Conservation (phyloP, 2,113 vertebrate species). For the Sialia sialis region DNA sequence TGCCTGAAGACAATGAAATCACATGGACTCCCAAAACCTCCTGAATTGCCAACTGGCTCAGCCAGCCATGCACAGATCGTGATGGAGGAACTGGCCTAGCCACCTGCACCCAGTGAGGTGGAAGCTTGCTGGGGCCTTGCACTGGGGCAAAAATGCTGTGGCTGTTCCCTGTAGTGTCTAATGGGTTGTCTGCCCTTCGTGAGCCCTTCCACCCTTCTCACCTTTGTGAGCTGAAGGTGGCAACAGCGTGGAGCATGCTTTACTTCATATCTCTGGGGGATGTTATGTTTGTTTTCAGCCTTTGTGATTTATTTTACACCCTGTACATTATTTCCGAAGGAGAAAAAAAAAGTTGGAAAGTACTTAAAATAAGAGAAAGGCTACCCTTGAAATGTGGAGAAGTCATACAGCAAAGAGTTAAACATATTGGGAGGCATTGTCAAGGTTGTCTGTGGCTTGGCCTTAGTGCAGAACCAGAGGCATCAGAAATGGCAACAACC, state of each 20-base stretch:
- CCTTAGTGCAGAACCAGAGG: background rate
- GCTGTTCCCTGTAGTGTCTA: background rate
- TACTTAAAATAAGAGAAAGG: background rate
- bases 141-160: background rate
- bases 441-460: background rate
- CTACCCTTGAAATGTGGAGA: background rate
- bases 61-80: background rate
- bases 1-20: background rate
- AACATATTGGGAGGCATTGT: background rate
- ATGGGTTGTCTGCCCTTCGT: background rate
- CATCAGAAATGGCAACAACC: background rate
- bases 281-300: background rate
- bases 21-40: fast-evolving
- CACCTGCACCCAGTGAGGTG: background rate
- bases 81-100: background rate
- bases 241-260: background rate
- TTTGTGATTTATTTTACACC: background rate
- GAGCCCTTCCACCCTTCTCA: background rate
- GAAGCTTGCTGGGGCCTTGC: background rate
- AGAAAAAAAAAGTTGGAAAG: background rate
- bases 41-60: background rate
- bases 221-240: background rate
- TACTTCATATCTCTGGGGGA: background rate
- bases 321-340: background rate
- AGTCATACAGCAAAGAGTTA: background rate